Conservation (phyloP, 2,797 vertebrate genomes). For the Eulemur mongoz region DNA sequence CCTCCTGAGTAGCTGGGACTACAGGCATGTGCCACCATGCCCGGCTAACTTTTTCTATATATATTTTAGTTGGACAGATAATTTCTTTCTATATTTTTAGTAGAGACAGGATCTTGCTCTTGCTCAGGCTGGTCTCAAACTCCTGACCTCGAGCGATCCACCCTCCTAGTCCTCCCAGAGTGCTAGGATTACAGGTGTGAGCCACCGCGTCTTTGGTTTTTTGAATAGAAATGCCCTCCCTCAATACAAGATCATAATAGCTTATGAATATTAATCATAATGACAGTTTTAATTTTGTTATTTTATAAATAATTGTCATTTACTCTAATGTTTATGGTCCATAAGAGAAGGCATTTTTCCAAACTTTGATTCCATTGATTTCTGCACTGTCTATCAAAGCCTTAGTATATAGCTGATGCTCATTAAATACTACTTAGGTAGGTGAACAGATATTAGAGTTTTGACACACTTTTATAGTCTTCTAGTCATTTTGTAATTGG, state of each 20-base stretch:
- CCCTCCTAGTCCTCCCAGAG: too few species aligned
- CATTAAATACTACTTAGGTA: not conserved
- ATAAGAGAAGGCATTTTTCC: not conserved
- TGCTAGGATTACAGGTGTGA: too few species aligned
- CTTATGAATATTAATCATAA: not conserved
- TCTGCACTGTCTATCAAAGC: not conserved
- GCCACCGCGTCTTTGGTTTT: not conserved
- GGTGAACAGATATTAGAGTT: not conserved
- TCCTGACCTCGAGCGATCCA: too few species aligned
- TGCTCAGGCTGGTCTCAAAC: too few species aligned
- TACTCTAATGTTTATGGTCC: not conserved
- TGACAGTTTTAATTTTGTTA: not conserved
- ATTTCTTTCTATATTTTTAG: too few species aligned
- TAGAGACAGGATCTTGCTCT: too few species aligned
- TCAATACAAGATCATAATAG: not conserved
- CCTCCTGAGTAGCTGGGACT: too few species aligned
- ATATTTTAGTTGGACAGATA: too few species aligned
- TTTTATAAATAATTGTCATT: not conserved
- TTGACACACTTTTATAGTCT: not conserved
- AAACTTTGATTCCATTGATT: not conserved
- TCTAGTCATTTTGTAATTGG: not conserved
- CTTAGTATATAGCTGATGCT: not conserved
- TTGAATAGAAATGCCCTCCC: not conserved
- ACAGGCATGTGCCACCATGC: too few species aligned
- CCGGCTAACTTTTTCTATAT: too few species aligned